These are phyloP conservation scores for Gonatopus flavifemur DNA, from an alignment of 1,140 invertebrate species.

Conservation along the genomic window DNA sequence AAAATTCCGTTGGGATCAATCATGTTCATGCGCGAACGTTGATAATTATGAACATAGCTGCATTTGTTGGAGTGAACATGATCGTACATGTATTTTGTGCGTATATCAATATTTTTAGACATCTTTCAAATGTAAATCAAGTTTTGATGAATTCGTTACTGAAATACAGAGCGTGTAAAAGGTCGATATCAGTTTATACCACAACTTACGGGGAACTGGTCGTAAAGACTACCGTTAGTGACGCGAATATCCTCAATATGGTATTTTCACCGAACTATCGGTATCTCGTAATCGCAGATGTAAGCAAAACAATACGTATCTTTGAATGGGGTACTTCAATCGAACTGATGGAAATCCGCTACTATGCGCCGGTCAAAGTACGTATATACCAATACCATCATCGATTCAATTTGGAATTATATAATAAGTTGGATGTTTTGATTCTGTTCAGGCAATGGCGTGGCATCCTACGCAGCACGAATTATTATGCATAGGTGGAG, in stretches of 20 bases:
- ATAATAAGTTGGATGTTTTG: neutral
- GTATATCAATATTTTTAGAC: neutral
- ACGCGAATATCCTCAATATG: constrained; percentile 12
- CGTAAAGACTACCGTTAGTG: neutral
- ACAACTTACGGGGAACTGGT: neutral
- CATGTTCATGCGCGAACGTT: no score
- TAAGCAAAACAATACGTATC: constrained; percentile 23
- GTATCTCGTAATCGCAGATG: constrained; percentile 20
- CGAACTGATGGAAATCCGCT: constrained; percentile 20
- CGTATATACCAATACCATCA: neutral
- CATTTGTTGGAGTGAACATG: no score
- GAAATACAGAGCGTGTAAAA: constrained; percentile 17
- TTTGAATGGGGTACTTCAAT: constrained; percentile 21
- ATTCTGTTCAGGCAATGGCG: constrained; percentile 29
- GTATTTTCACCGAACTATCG: constrained; percentile 31
- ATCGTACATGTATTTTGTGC: no score
- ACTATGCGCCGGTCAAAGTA: constrained; percentile 21
- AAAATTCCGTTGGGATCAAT: no score
- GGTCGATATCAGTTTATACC: constrained; percentile 7
- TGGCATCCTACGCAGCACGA: constrained; percentile 39
- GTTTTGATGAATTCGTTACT: neutral
- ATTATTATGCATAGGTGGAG: constrained; percentile 37
- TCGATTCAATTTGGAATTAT: neutral
- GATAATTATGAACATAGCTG: no score
- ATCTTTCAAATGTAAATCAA: neutral